Evolutionary conservation across 2,888 invertebrate genomes (phyloP).

Genomic region (Cosmorhoe ocellata): DNA sequence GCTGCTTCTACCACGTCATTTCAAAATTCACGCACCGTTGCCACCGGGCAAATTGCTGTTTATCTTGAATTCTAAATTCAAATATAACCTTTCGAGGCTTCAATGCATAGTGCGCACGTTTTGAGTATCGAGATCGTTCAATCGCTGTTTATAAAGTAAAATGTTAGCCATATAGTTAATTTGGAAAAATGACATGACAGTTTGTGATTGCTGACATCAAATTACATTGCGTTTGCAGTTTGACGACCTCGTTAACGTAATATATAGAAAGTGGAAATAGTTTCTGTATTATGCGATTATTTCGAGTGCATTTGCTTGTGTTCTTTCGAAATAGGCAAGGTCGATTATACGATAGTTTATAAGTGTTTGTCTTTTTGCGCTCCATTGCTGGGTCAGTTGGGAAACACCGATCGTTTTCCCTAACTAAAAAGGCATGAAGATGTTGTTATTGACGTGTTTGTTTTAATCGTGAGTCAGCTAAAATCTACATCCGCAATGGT

Average conservation of each 20-base stretch:
- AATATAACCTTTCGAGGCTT: slow-evolving; percentile 39
- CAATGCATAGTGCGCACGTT: slow-evolving; percentile 45
- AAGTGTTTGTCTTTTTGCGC: background rate
- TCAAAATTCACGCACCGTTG: slow-evolving; percentile 64
- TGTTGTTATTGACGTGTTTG: background rate
- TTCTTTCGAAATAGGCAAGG: slow-evolving; percentile 29
- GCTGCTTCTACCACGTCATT: slow-evolving; percentile 59
- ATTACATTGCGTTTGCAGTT: slow-evolving; percentile 52
- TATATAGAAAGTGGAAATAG: slow-evolving; percentile 52
- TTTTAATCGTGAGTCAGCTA: slow-evolving; percentile 3
- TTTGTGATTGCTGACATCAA: slow-evolving; percentile 31
- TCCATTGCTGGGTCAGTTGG: slow-evolving; percentile 21
- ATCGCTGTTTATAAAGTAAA: slow-evolving; percentile 26
- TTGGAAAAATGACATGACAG: slow-evolving; percentile 36
- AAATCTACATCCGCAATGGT: slow-evolving; percentile 12
- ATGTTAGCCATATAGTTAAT: slow-evolving; percentile 33
- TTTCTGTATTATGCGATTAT: slow-evolving; percentile 40
- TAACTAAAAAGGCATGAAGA: background rate
- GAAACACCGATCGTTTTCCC: background rate
- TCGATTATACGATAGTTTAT: slow-evolving; percentile 25
- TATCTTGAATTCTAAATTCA: slow-evolving; percentile 36
- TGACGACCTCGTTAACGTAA: slow-evolving; percentile 44
- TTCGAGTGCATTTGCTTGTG: slow-evolving; percentile 24
- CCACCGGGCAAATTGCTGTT: slow-evolving; percentile 56
- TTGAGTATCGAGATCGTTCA: slow-evolving; percentile 41